A percentile compares a stretch with the other conserved stretches of the same genome.
Conservation (phyloP, 1,140 invertebrate genomes). For the Phymastichus coffea region DNA sequence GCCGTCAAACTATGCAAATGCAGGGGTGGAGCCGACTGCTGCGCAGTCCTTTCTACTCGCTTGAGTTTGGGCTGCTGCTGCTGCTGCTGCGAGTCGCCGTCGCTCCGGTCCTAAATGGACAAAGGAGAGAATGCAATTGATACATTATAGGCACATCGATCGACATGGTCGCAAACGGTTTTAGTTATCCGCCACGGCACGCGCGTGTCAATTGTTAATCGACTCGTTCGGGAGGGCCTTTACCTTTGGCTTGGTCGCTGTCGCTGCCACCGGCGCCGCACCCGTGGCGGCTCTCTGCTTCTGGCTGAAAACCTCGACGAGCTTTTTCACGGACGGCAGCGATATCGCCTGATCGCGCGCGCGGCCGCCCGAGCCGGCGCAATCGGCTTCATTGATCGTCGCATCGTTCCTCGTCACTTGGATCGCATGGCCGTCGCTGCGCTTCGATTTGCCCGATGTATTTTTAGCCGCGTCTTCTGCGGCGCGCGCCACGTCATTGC, state of each 20-base stretch:
- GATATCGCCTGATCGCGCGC: not conserved
- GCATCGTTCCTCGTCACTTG: not conserved
- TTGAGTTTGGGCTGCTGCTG: too few relatives aligned
- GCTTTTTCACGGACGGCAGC: constrained; percentile 49
- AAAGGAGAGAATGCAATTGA: too few relatives aligned
- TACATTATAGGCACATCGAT: too few relatives aligned
- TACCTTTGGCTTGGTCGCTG: too few relatives aligned
- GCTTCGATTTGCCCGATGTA: not conserved
- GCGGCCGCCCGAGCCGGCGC: not conserved
- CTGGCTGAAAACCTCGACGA: constrained; percentile 43
- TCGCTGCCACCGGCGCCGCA: too few relatives aligned
- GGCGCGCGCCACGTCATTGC: not conserved
- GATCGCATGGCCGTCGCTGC: not conserved
- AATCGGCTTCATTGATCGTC: not conserved
- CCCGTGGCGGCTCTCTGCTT: too few relatives aligned
- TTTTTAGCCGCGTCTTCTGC: not conserved
- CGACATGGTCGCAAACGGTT: too few relatives aligned
- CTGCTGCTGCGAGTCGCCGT: too few relatives aligned
- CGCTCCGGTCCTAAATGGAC: too few relatives aligned
- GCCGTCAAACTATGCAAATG: constrained; percentile 80
- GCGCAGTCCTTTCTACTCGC: not conserved
- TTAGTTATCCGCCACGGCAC: too few relatives aligned
- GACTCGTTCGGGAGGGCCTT: too few relatives aligned
- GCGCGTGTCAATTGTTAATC: too few relatives aligned
- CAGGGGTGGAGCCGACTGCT: constrained; percentile 32